Percentiles rank a stretch among this genome's conserved stretches.
phyloP scores from a whole-genome alignment of 1,140 invertebrate genomes.

The fruit fly (Drosophila melanogaster) region Release_6_plus_ISO1_MT NT_037436.4:1471001-1471500 shows the following conservation, averaged over 20 bases:
- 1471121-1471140: constrained; percentile 75
- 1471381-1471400: not conserved
- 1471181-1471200: constrained; percentile 3
- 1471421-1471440: constrained; percentile 98
- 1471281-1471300: constrained; percentile 63
- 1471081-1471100: constrained; percentile 58
- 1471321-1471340: constrained; percentile 1
- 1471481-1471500: constrained; percentile 97
- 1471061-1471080: constrained; percentile 53
- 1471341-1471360: constrained; percentile 4
- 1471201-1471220: constrained; percentile 37
- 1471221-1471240: constrained; percentile 55
- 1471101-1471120: constrained; percentile 43
- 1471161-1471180: constrained; percentile 23
- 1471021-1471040: constrained; percentile 2
- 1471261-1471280: constrained; percentile 43
- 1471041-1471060: constrained; percentile 35
- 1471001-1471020: constrained; percentile 10
- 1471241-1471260: constrained; percentile 50
- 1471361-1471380: constrained; percentile 2
- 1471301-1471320: constrained; percentile 31
- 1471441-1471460: constrained; percentile 98
- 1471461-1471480: constrained; percentile 99
- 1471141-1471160: constrained; percentile 35
- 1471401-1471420: constrained; percentile 97